Evolutionary conservation across 2,113 vertebrate species (phyloP), one percentile per base, ranked within the genome.

Genomic region (Oncorhynchus tshawytscha): DNA sequence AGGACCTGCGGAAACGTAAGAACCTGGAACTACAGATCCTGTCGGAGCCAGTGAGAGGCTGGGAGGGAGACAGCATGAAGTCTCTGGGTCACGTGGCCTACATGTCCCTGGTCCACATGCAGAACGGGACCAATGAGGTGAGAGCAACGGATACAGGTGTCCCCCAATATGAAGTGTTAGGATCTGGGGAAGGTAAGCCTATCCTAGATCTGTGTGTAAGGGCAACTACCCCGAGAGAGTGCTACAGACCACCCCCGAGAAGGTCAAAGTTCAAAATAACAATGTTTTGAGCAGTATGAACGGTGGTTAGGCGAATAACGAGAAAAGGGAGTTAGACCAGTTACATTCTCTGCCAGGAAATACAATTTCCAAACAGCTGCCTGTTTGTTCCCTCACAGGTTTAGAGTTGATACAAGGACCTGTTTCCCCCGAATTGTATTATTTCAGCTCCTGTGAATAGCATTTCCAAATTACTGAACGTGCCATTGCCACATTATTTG

Each of bases 1-100:
- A 98, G 87, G 97, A 99, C 57, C 87, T 98, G 85, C 95, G 98
- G 51, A 99, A 96, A 87, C 94, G 97, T 68, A 99, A 97, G 77
- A 96, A 97, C 71, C 92, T 99, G 24, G 98, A 99, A 77, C 88
- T 99, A 66, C 97, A 99, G 92, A 98, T 99, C 83, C 92, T 99
- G 82, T 99, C 96, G 0, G 98, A 99, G 76, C 93, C 96, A 5
- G 96, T 99, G 83, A 94, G 97, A 15, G 93, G 93, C 73, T 99
- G 97, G 98, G 98, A 99, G 88, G 98, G 98, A 72, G 98, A 99
- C 67, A 91, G 93, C 86, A 98, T 99, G 79, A 98, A 96, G 90
- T 95, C 94, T 1, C 90, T 99, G 89, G 97, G 98, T 71, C 95
- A 87, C 0, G 93, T 98, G 68, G 86, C 93, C 54, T 99, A 96